phyloP scores from a whole-genome alignment of 2,888 invertebrate species.

The Neuroscelio doddi region DNA sequence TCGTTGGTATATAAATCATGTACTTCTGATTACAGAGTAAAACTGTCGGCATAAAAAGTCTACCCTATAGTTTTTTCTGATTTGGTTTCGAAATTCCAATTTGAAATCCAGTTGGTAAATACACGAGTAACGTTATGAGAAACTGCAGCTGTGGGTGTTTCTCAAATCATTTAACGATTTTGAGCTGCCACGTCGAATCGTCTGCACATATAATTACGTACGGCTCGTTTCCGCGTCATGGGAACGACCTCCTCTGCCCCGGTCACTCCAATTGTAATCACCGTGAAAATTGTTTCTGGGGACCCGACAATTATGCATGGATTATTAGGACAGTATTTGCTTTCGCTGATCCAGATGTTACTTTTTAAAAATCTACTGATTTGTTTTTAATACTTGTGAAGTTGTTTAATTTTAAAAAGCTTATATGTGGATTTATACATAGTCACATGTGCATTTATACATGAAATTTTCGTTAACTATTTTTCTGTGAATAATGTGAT shows the following conservation, averaged over 20 bases:
- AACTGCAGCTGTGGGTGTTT: slow-evolving; percentile 54
- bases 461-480: no score
- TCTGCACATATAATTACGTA: slow-evolving; percentile 65
- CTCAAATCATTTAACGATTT: slow-evolving; percentile 68
- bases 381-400: no score
- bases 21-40: no score
- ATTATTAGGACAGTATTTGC: slow-evolving; percentile 55
- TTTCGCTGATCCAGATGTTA: slow-evolving; percentile 41
- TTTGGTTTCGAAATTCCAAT: no score
- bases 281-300: slow-evolving; percentile 68
- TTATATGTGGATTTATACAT: no score
- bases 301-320: slow-evolving; percentile 58
- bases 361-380: slow-evolving; percentile 23
- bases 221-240: slow-evolving; percentile 66
- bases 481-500: no score
- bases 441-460: no score
- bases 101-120: no score
- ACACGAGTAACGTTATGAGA: slow-evolving; percentile 48
- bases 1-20: no score
- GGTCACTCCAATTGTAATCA: slow-evolving; percentile 67
- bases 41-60: no score
- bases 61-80: no score
- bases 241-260: slow-evolving; percentile 56
- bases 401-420: no score
- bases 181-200: slow-evolving; percentile 59